These are phyloP conservation scores for Polyommatus icarus DNA, from an alignment of 2,888 invertebrate species.

Conservation along the genomic window DNA sequence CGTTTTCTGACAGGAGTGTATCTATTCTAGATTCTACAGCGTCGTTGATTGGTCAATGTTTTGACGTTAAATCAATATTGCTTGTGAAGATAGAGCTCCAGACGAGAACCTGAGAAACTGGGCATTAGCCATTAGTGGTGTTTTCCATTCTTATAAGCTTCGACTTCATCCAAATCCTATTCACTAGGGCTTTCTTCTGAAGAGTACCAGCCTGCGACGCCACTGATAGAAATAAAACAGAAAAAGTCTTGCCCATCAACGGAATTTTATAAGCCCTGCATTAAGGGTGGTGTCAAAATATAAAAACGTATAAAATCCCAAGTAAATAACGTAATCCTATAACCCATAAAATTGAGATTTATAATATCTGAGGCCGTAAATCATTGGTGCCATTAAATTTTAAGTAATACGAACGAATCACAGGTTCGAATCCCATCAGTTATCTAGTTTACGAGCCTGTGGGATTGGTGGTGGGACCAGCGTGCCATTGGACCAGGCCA, in stretches of 20 bases:
- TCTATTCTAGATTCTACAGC: too few species aligned
- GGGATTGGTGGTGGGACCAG: slow-evolving; percentile 66
- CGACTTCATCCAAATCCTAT: too few species aligned
- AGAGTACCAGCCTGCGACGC: not conserved
- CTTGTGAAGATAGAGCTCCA: too few species aligned
- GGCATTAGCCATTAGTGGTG: too few species aligned
- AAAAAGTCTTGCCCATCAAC: not conserved
- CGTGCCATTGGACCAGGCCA: slow-evolving; percentile 59
- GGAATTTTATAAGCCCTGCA: not conserved
- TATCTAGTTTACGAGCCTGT: slow-evolving; percentile 66
- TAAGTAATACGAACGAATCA: slow-evolving; percentile 29
- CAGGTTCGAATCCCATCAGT: slow-evolving; percentile 21
- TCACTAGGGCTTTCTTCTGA: not conserved
- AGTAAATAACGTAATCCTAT: slow-evolving; percentile 24
- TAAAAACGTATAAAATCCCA: not conserved
- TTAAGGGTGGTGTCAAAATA: slow-evolving; percentile 15
- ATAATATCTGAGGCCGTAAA: slow-evolving; percentile 13
- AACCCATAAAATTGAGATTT: slow-evolving; percentile 23
- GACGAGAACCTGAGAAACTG: too few species aligned
- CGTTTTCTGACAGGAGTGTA: too few species aligned
- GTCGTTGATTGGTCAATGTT: too few species aligned
- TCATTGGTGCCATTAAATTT: slow-evolving; percentile 27
- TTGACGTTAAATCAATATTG: too few species aligned
- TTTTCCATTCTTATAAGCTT: too few species aligned
- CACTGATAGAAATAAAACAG: not conserved